phyloP scores from a whole-genome alignment of 2,888 invertebrate genomes.

The Spialia ferax region DNA sequence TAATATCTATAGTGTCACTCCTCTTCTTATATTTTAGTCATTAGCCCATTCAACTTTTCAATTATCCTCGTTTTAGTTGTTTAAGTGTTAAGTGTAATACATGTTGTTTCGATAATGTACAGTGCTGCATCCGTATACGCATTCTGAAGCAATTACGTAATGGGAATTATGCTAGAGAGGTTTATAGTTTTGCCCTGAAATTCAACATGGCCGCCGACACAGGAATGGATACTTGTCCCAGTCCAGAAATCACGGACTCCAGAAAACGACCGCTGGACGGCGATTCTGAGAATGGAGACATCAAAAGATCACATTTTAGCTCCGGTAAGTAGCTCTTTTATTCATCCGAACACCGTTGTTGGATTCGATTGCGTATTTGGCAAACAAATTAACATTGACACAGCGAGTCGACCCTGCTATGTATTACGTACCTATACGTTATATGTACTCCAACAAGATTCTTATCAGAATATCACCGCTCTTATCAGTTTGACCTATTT shows the following conservation, averaged over 20 bases:
- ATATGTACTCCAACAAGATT: conserved; percentile 73
- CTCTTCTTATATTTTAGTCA: conserved; percentile 79
- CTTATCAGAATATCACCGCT: conserved; percentile 73
- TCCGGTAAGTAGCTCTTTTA: conserved; percentile 89
- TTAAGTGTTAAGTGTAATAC: conserved; percentile 81
- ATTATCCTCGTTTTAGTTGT: conserved; percentile 75
- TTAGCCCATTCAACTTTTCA: conserved; percentile 73
- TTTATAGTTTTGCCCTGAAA: conserved; percentile 86
- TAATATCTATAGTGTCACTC: conserved; percentile 81
- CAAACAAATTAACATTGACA: conserved; percentile 81
- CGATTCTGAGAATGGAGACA: conserved; percentile 95
- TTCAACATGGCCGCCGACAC: conserved; percentile 96
- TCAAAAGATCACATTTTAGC: conserved; percentile 96
- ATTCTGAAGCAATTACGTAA: conserved; percentile 84
- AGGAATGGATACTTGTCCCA: conserved; percentile 97
- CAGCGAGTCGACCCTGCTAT: conserved; percentile 67
- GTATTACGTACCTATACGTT: conserved; percentile 54
- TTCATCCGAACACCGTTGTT: conserved; percentile 54
- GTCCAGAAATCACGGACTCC: conserved; percentile 96
- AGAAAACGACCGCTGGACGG: conserved; percentile 96
- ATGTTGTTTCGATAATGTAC: conserved; percentile 74
- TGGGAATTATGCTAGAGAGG: conserved; percentile 87
- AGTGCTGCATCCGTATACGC: conserved; percentile 79
- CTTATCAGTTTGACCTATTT: conserved; percentile 82
- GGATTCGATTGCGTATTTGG: conserved; percentile 77